Percentiles rank a stretch among this genome's conserved stretches.
These are phyloP conservation scores for Mycetomoellerius zeteki DNA, from an alignment of 1,140 invertebrate genomes.

Conservation along the genomic window DNA sequence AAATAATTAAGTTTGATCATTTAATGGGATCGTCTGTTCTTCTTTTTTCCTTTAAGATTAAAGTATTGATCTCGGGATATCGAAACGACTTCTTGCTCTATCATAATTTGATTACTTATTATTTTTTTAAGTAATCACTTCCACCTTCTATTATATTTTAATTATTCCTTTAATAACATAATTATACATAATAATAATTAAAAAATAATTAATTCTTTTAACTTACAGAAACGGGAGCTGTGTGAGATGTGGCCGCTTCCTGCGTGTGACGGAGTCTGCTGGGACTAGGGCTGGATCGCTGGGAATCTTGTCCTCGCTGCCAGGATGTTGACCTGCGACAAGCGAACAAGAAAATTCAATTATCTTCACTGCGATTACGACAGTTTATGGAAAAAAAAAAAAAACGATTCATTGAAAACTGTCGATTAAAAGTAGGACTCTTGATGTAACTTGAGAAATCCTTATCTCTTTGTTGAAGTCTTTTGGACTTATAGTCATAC, in stretches of 20 bases:
- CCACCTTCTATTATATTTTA: background rate
- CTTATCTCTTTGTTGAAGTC: background rate
- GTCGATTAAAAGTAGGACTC: background rate
- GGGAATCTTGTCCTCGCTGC: constrained; percentile 81
- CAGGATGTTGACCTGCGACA: constrained; percentile 78
- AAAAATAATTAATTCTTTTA: background rate
- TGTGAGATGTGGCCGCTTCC: constrained; percentile 80
- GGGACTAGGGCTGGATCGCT: constrained; percentile 83
- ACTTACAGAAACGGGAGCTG: constrained; percentile 85
- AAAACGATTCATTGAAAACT: background rate
- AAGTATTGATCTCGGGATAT: too few species aligned
- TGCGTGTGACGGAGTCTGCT: constrained; percentile 79
- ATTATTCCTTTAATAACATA: background rate
- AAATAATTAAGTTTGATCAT: background rate
- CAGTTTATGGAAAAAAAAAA: background rate
- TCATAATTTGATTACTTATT: background rate
- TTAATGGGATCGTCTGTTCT: background rate
- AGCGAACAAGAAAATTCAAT: constrained; percentile 24
- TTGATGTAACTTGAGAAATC: background rate
- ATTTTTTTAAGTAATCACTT: background rate
- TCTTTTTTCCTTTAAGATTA: background rate
- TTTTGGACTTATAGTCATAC: background rate
- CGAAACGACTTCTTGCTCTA: background rate
- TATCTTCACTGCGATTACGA: background rate
- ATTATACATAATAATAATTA: background rate